These are phyloP conservation scores for Drosophila tristis DNA, from an alignment of 1,140 invertebrate genomes.

Conservation along the genomic window DNA sequence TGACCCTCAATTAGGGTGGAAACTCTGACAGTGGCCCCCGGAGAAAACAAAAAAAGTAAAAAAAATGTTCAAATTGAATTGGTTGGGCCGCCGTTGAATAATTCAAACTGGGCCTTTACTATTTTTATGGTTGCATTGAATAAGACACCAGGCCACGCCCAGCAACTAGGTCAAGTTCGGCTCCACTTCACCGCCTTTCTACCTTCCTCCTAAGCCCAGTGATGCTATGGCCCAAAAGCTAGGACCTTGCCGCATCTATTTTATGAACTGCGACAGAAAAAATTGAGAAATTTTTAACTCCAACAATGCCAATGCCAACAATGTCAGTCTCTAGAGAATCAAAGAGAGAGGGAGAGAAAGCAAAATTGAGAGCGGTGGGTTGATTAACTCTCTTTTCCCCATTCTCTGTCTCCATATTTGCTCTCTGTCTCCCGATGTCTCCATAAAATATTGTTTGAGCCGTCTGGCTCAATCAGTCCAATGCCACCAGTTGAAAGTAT, in stretches of 20 bases:
- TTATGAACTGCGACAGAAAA: slow-evolving; percentile 46
- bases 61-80: slow-evolving; percentile 47
- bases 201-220: neutral
- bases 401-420: neutral
- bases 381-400: no score
- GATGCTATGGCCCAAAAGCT: slow-evolving; percentile 1
- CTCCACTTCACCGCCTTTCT: neutral
- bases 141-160: slow-evolving; percentile 19
- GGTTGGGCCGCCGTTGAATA: slow-evolving; percentile 32
- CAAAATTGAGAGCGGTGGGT: no score
- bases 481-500: slow-evolving; percentile 16
- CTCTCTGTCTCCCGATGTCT: neutral
- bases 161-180: slow-evolving; percentile 17
- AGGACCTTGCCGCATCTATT: slow-evolving; percentile 55
- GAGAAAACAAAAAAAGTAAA: neutral
- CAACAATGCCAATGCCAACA: slow-evolving; percentile 31
- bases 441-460: slow-evolving; percentile 27
- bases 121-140: slow-evolving; percentile 58
- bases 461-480: slow-evolving; percentile 31
- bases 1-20: slow-evolving; percentile 14
- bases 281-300: slow-evolving; percentile 45
- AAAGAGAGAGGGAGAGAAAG: no score
- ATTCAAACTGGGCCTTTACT: slow-evolving; percentile 52
- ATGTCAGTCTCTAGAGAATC: slow-evolving; percentile 1
- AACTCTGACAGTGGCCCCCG: slow-evolving; percentile 7